phyloP scores from a whole-genome alignment of 2,888 invertebrate species.

The Volucella bombylans region DNA sequence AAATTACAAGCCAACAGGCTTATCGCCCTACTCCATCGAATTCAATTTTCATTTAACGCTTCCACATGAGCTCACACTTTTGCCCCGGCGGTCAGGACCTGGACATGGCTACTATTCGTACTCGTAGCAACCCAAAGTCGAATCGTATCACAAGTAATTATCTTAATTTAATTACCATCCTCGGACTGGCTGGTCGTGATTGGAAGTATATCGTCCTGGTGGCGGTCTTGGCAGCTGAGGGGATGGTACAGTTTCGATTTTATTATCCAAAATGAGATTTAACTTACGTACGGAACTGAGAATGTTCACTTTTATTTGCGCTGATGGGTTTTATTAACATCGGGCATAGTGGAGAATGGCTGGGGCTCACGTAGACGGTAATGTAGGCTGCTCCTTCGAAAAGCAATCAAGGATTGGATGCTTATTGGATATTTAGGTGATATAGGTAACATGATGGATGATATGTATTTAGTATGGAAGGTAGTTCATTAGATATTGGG shows the following conservation, averaged over 20 bases:
- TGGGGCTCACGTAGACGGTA: conserved; percentile 52
- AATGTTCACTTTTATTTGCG: conserved; percentile 47
- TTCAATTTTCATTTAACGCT: conserved; percentile 51
- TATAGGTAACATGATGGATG: conserved; percentile 10
- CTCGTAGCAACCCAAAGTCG: conserved; percentile 19
- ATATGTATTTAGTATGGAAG: conserved; percentile 13
- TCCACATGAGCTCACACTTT: conserved; percentile 49
- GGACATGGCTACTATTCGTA: too few relatives aligned
- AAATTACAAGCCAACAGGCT: conserved; percentile 69
- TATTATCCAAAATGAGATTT: conserved; percentile 47
- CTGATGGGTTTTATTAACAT: conserved; percentile 60
- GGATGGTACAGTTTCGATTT: conserved; percentile 43
- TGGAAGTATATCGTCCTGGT: conserved; percentile 5
- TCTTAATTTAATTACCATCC: conserved; percentile 70
- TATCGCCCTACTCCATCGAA: conserved; percentile 58
- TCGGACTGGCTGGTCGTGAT: background rate
- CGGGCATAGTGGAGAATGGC: conserved; percentile 39
- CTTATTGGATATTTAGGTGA: conserved; percentile 15
- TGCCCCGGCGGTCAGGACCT: background rate
- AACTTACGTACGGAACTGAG: conserved; percentile 33
- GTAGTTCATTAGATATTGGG: too few relatives aligned
- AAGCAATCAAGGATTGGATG: conserved; percentile 7
- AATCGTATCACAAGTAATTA: conserved; percentile 68
- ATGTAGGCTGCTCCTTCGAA: background rate
- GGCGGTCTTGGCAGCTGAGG: background rate